These are phyloP conservation scores for Eufriesea mexicana DNA, from an alignment of 1,140 invertebrate species.

Conservation along the genomic window DNA sequence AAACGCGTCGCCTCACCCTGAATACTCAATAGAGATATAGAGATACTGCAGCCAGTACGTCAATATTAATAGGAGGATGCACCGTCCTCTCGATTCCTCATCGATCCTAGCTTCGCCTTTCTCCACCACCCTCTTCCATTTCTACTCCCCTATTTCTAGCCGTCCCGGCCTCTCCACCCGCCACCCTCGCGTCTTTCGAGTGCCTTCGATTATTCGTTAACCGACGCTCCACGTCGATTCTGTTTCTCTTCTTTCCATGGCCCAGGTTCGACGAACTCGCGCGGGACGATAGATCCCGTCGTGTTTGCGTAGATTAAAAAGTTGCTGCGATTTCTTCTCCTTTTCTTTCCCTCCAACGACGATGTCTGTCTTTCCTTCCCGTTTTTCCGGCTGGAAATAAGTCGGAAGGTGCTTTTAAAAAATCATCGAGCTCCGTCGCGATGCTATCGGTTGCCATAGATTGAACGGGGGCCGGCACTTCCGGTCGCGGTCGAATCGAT, in stretches of 20 bases:
- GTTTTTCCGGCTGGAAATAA: not conserved
- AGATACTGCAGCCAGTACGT: slow-evolving; percentile 45
- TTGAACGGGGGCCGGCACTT: not conserved
- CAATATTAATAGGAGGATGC: slow-evolving; percentile 65
- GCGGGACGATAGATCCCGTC: no score
- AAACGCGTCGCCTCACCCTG: slow-evolving; percentile 68
- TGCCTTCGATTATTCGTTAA: slow-evolving; percentile 1
- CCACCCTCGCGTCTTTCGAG: not conserved
- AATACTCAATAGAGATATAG: slow-evolving; percentile 69
- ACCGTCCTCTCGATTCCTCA: slow-evolving; percentile 45
- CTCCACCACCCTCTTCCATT: not conserved
- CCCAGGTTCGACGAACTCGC: not conserved
- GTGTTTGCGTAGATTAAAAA: not conserved
- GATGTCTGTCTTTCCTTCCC: not conserved
- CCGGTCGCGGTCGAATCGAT: not conserved
- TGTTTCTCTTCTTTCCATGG: not conserved
- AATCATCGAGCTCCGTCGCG: not conserved
- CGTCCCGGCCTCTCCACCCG: not conserved
- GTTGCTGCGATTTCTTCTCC: not conserved
- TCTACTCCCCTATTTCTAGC: not conserved
- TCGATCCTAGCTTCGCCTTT: slow-evolving; percentile 34
- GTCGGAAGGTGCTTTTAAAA: not conserved
- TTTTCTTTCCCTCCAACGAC: fast-evolving
- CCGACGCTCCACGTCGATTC: not conserved
- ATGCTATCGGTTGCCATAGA: not conserved